Percentiles rank a stretch among this genome's conserved stretches.
phyloP scores from a whole-genome alignment of 2,113 vertebrate species.

The Cyprinodon brontotheroides region DNA sequence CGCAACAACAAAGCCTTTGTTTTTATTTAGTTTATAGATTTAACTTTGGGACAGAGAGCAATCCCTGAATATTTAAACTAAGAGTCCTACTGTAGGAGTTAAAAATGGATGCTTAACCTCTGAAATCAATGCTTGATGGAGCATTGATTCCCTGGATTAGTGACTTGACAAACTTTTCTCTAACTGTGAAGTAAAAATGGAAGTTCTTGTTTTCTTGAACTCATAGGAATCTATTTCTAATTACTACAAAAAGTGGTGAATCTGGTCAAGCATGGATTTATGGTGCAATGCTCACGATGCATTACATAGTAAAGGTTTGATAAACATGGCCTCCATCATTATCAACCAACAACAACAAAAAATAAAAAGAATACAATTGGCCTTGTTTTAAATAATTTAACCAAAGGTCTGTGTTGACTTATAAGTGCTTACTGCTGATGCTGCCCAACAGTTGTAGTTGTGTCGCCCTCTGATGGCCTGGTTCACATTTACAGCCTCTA shows the following conservation, averaged over 20 bases:
- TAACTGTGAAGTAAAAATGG: too few species aligned
- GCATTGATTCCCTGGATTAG: neutral
- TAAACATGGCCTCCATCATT: neutral
- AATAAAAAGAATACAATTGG: neutral
- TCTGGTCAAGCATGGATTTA: neutral
- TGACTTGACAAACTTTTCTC: too few species aligned
- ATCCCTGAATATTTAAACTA: neutral
- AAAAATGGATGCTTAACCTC: too few species aligned
- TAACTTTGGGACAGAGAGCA: too few species aligned
- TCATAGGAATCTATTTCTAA: too few species aligned
- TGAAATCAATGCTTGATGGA: too few species aligned
- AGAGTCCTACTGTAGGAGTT: too few species aligned
- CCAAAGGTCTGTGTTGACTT: neutral
- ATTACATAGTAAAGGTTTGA: too few species aligned
- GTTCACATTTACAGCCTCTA: slow-evolving; percentile 81
- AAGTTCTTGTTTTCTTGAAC: too few species aligned
- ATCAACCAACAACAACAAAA: neutral
- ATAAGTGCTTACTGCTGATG: slow-evolving; percentile 85
- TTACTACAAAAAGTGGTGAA: neutral
- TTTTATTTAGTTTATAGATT: too few species aligned
- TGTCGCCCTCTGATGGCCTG: slow-evolving; percentile 81
- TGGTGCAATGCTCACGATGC: too few species aligned
- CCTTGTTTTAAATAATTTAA: neutral
- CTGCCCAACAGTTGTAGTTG: slow-evolving; percentile 92
- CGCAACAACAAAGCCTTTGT: too few species aligned